Evolutionary conservation across 2,888 invertebrate genomes (phyloP), one percentile per base, ranked within the genome.

Genomic region (Lobophora halterata): DNA sequence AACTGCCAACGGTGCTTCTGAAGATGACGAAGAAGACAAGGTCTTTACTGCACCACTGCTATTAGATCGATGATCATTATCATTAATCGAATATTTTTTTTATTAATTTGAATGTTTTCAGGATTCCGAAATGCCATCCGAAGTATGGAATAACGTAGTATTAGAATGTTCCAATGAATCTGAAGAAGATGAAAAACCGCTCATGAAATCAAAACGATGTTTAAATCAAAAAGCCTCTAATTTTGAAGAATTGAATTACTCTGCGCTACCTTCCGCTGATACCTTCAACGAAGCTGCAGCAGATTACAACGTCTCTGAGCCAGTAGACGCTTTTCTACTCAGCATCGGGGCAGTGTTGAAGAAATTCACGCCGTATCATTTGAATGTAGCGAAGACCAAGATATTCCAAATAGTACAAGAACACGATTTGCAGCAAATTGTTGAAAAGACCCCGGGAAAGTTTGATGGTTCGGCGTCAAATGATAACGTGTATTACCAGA

Each of bases 381-480:
- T 86, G 30, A 86, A 88, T 51, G 45, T 87, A 16, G 87, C 88
- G 0, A 88, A 88, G 39, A 82, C 71, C 51, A 80, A 88, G 59
- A 88, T 88, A 49, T 88, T 88, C 32, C 57, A 77, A 0, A 70
- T 86, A 0, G 88, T 88, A 0, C 88, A 87, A 46, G 85, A 88
- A 41, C 81, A 83, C 25, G 88, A 88, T 47, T 58, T 87, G 35
- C 76, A 83, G 34, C 87, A 87, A 52, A 87, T 87, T 11, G 79
- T 86, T 12, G 76, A 82, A 33, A 81, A 69, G 6, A 57, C 55
- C 26, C 51, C 52, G 2, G 53, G 41, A 0, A 46, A 65, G 0
- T 49, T 55, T n/a, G 75, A 77, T n/a, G 54, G 61, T 3, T 50
- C 65, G 1, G 50, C 64, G 4, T 43, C 67, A 1, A 53, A 43